Conservation (phyloP, 1,140 invertebrate genomes). For the Drosophila guanche region DNA sequence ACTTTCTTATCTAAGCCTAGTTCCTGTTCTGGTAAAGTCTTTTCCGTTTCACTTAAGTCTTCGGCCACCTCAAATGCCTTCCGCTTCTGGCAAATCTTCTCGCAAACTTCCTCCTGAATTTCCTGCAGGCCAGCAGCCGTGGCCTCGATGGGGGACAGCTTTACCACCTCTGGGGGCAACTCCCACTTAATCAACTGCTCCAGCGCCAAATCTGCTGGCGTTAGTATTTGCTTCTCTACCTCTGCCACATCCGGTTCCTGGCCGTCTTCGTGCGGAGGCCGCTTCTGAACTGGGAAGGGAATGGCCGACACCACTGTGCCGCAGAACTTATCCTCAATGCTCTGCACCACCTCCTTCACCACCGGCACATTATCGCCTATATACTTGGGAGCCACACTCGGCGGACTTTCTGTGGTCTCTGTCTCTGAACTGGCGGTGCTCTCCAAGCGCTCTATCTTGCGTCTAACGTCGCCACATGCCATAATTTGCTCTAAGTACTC, state of each 20-base stretch:
- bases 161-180: slow-evolving; percentile 53
- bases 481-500: slow-evolving; percentile 75
- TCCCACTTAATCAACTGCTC: slow-evolving; percentile 55
- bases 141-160: slow-evolving; percentile 66
- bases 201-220: slow-evolving; percentile 59
- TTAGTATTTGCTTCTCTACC: slow-evolving; percentile 74
- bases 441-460: slow-evolving; percentile 72
- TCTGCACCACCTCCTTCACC: slow-evolving; percentile 73
- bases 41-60: slow-evolving; percentile 76
- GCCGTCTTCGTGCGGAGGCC: slow-evolving; percentile 23
- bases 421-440: slow-evolving; percentile 64
- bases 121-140: slow-evolving; percentile 40
- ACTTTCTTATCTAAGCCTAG: slow-evolving; percentile 64
- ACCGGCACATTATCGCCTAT: slow-evolving; percentile 66
- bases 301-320: slow-evolving; percentile 57
- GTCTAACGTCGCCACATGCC: slow-evolving; percentile 73
- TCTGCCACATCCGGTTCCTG: slow-evolving; percentile 51
- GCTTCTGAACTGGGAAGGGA: slow-evolving; percentile 67
- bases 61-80: slow-evolving; percentile 74
- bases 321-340: slow-evolving; percentile 72
- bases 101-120: slow-evolving; percentile 71
- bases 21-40: slow-evolving; percentile 72
- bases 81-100: slow-evolving; percentile 71
- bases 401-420: slow-evolving; percentile 24
- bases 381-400: slow-evolving; percentile 45